These are phyloP conservation scores for Andrena dorsata DNA, from an alignment of 2,888 invertebrate species.

Conservation along the genomic window DNA sequence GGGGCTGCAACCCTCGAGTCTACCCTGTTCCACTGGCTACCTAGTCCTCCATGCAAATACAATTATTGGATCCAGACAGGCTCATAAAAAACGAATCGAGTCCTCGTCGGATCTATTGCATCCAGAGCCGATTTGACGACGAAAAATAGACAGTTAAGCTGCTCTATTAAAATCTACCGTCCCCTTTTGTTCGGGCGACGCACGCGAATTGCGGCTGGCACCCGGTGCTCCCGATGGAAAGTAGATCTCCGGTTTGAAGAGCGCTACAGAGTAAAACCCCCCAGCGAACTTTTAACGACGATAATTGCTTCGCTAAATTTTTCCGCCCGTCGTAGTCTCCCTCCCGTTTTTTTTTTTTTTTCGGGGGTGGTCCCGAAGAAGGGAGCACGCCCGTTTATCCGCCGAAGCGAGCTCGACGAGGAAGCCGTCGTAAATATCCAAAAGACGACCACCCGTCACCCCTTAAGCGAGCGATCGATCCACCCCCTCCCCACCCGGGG, in stretches of 20 bases:
- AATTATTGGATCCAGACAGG: too few species aligned
- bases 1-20: background rate
- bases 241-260: background rate
- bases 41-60: too few species aligned
- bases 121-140: background rate
- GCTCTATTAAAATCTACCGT: background rate
- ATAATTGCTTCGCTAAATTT: constrained; percentile 17
- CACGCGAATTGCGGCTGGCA: background rate
- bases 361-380: background rate
- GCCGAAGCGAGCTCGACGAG: constrained; percentile 23
- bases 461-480: constrained; percentile 26
- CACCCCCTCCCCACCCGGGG: background rate
- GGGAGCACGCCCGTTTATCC: background rate
- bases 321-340: background rate
- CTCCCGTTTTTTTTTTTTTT: too few species aligned
- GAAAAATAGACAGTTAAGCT: background rate
- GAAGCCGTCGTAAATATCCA: constrained; percentile 25
- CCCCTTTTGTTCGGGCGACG: background rate
- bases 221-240: background rate
- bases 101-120: background rate
- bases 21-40: too few species aligned
- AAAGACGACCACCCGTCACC: constrained; percentile 19
- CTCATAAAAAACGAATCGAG: too few species aligned
- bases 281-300: constrained; percentile 25
- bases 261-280: background rate